Evolutionary conservation across 2,888 invertebrate genomes (phyloP), one percentile per base, ranked within the genome.

Genomic region (Metallyticus violacea): DNA sequence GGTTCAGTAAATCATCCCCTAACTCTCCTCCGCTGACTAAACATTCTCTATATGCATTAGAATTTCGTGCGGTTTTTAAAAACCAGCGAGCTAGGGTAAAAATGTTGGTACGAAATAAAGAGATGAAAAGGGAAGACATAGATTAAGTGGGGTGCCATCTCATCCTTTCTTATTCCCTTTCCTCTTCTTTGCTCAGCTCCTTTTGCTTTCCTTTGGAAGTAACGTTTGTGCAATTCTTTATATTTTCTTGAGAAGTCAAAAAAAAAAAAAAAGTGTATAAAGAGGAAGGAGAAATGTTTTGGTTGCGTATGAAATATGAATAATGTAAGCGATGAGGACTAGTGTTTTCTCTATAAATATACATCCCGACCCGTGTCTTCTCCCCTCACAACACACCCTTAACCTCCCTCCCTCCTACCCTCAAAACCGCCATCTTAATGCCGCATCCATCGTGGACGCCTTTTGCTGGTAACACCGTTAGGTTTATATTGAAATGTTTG

Each of bases 271-370:
- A 81, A 77, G 81, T 26, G 28, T 62, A 81, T 76, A 80, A 79
- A 79, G 28, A 80, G 26, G 62, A 83, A 40, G 26, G 77, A 62
- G 62, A 81, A 76, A 81, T 26, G 29, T 85, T 85, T 86, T 81
- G 80, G 76, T 86, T 81, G 81, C 81, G 77, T 86, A 81, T 81
- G 81, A 86, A 86, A 86, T 86, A 86, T 86, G 86, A 86, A 86
- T 86, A 86, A 86, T 86, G 81, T 81, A 86, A 86, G 29, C 77
- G 86, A 86, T 81, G 86, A 81, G 81, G 81, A 62, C 26, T 29
- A 83, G 81, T 77, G 81, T 81, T 78, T 80, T 86, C 28, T 86
- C 76, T 79, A 85, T 80, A 81, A 81, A 81, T 86, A 81, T 81
- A 86, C 81, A 81, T 80, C 85, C 15, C 80, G 26, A 79, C 40